phyloP scores from a whole-genome alignment of 2,113 vertebrate genomes.

The Cervus canadensis region DNA sequence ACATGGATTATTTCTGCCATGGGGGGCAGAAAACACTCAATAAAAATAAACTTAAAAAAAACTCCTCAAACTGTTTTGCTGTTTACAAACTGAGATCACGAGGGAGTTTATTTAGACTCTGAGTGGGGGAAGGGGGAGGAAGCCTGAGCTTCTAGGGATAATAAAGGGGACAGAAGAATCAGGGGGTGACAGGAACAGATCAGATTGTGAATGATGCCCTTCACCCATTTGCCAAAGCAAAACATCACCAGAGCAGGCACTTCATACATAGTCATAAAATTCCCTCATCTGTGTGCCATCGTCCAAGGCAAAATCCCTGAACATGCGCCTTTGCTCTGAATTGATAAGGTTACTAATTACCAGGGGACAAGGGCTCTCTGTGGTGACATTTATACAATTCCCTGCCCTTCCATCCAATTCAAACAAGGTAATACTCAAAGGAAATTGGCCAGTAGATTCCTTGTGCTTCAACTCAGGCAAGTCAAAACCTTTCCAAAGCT shows the following conservation, averaged over 20 bases:
- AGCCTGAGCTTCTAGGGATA: not conserved
- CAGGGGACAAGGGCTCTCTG: slow-evolving; percentile 62
- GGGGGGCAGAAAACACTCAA: not conserved
- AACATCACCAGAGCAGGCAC: not conserved
- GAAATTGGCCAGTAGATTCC: slow-evolving; percentile 38
- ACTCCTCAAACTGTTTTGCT: not conserved
- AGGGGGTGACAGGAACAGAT: not conserved
- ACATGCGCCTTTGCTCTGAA: slow-evolving; percentile 55
- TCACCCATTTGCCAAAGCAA: not conserved
- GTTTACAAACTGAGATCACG: not conserved
- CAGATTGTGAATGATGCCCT: not conserved
- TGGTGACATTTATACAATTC: slow-evolving; percentile 70
- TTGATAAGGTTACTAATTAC: slow-evolving; percentile 74
- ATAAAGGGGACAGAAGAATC: not conserved
- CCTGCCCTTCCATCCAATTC: slow-evolving; percentile 64
- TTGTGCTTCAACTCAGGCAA: not conserved
- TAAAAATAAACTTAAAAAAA: not conserved
- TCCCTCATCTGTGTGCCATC: slow-evolving; percentile 35
- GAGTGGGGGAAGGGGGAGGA: accelerated
- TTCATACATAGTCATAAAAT: slow-evolving; percentile 27
- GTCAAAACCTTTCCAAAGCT: slow-evolving; percentile 35
- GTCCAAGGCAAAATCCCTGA: slow-evolving; percentile 31
- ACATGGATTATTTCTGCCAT: not conserved
- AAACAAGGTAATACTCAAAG: slow-evolving; percentile 69
- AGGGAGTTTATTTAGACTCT: not conserved